Evolutionary conservation across 2,888 invertebrate genomes (phyloP).

Genomic region (Biston stratarius): DNA sequence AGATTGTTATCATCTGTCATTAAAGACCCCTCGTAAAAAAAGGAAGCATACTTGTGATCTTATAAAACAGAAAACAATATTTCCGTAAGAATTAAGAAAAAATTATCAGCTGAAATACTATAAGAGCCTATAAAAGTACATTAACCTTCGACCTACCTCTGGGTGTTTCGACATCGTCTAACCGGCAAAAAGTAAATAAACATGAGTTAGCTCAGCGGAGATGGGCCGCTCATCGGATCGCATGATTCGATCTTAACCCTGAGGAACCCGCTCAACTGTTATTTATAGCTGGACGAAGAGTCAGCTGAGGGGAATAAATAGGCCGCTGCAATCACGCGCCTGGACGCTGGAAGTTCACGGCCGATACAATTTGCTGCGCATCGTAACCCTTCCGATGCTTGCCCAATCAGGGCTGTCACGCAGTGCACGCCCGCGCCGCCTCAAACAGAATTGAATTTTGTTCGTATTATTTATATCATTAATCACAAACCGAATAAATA

Average conservation of each 20-base stretch:
- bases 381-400: conserved; percentile 10
- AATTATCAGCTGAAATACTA: too few relatives aligned
- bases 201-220: conserved; percentile 27
- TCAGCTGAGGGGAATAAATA: conserved; percentile 57
- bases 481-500: too few relatives aligned
- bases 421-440: background rate
- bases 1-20: too few relatives aligned
- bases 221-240: conserved; percentile 27
- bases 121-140: too few relatives aligned
- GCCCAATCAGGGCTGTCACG: conserved; percentile 30
- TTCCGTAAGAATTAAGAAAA: too few relatives aligned
- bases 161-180: too few relatives aligned
- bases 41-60: too few relatives aligned
- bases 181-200: background rate
- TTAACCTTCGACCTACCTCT: too few relatives aligned
- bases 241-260: conserved; percentile 38
- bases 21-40: too few relatives aligned
- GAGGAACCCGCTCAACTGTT: conserved; percentile 22
- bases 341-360: conserved; percentile 59
- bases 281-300: conserved; percentile 39
- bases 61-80: too few relatives aligned
- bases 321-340: conserved; percentile 58
- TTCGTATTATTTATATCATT: too few relatives aligned
- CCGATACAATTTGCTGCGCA: conserved; percentile 50
- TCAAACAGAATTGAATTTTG: background rate